phyloP scores from a whole-genome alignment of 2,797 vertebrate genomes.

The Eutrigla gurnardus region DNA sequence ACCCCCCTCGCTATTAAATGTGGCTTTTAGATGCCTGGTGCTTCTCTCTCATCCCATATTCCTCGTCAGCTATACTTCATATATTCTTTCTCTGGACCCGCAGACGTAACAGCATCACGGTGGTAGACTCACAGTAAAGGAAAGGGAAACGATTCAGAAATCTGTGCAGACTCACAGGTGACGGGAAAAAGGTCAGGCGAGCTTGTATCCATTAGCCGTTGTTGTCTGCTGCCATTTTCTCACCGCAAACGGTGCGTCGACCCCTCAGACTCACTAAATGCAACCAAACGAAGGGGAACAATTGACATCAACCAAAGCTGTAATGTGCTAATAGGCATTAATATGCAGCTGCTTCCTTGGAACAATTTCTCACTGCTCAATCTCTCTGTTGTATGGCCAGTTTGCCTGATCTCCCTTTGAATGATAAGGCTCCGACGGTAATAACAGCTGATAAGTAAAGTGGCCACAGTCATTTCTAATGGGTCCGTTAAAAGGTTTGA shows the following conservation, averaged over 20 bases:
- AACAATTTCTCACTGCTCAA: slow-evolving; percentile 68
- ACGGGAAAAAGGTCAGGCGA: slow-evolving; percentile 66
- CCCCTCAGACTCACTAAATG: slow-evolving; percentile 55
- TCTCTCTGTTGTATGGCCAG: slow-evolving; percentile 68
- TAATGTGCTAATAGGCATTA: slow-evolving; percentile 72
- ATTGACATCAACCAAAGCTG: slow-evolving; percentile 72
- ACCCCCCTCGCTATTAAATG: slow-evolving; percentile 14
- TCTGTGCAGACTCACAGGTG: slow-evolving; percentile 41
- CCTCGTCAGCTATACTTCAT: slow-evolving; percentile 24
- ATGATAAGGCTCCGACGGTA: slow-evolving; percentile 70
- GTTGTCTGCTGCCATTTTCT: slow-evolving; percentile 61
- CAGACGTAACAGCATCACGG: slow-evolving; percentile 23
- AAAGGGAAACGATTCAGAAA: slow-evolving; percentile 31
- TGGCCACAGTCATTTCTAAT: slow-evolving; percentile 67
- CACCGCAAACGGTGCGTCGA: slow-evolving; percentile 21
- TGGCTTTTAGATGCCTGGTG: slow-evolving; percentile 2
- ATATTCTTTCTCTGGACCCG: slow-evolving; percentile 18
- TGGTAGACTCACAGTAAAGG: slow-evolving; percentile 14
- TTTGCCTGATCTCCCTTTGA: slow-evolving; percentile 81
- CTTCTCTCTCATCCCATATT: slow-evolving; percentile 24
- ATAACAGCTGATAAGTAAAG: slow-evolving; percentile 71
- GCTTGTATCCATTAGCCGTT: slow-evolving; percentile 57
- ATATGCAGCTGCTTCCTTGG: slow-evolving; percentile 71
- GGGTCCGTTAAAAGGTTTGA: slow-evolving; percentile 59
- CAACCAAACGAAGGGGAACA: slow-evolving; percentile 65